phyloP scores from a whole-genome alignment of 2,888 invertebrate genomes.

The Epinotia demarniana region DNA sequence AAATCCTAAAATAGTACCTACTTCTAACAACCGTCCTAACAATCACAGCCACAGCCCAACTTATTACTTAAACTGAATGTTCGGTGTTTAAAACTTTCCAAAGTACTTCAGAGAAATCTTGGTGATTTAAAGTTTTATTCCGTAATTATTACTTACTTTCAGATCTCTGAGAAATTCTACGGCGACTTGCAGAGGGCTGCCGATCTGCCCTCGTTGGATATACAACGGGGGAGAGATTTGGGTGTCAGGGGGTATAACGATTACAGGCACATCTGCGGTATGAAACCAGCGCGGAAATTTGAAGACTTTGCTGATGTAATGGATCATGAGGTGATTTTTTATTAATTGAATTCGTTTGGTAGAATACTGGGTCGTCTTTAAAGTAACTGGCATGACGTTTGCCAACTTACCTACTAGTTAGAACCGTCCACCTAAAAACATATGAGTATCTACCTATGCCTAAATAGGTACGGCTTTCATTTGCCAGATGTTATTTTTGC shows the following conservation, averaged over 20 bases:
- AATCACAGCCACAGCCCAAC: conserved; percentile 33
- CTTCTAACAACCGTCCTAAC: neutral
- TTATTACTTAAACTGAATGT: conserved; percentile 44
- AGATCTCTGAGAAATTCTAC: conserved; percentile 70
- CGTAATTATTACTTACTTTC: conserved; percentile 40
- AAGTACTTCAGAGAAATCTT: conserved; percentile 35
- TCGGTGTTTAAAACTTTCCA: conserved; percentile 38
- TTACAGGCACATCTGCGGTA: conserved; percentile 66
- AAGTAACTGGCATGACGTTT: too few species aligned
- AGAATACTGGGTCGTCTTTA: too few species aligned
- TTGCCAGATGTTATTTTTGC: too few species aligned
- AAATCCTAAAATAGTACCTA: too few species aligned
- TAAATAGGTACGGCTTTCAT: too few species aligned
- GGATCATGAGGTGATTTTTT: conserved; percentile 62
- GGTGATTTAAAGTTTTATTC: conserved; percentile 26
- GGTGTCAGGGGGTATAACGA: conserved; percentile 70
- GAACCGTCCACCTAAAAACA: too few species aligned
- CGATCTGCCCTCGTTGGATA: conserved; percentile 64
- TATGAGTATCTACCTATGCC: too few species aligned
- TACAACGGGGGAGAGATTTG: conserved; percentile 71
- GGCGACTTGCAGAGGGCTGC: conserved; percentile 63
- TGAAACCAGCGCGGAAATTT: conserved; percentile 64
- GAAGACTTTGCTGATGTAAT: conserved; percentile 69
- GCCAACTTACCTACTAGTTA: too few species aligned
- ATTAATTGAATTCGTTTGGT: neutral